These are phyloP conservation scores for Argyresthia albistria DNA, from an alignment of 2,888 invertebrate genomes.

Conservation along the genomic window DNA sequence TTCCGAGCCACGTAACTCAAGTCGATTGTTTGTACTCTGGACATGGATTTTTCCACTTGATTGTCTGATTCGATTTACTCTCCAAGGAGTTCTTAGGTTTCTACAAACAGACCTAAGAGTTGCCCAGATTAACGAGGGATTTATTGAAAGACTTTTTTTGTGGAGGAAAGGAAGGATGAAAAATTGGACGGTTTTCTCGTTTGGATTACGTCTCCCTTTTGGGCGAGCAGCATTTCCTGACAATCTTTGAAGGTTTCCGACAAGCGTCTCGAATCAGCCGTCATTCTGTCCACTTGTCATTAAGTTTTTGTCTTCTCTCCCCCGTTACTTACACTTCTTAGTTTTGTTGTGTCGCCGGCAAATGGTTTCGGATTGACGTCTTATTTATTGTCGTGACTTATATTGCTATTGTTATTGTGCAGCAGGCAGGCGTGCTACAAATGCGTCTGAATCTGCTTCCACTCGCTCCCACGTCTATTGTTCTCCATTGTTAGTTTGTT, in stretches of 20 bases:
- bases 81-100: slow-evolving; percentile 28
- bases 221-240: slow-evolving; percentile 26
- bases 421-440: too few relatives aligned
- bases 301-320: slow-evolving; percentile 66
- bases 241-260: slow-evolving; percentile 35
- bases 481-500: too few relatives aligned
- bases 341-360: slow-evolving; percentile 31
- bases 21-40: slow-evolving; percentile 66
- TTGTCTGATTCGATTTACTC: slow-evolving; percentile 70
- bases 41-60: slow-evolving; percentile 72
- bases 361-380: slow-evolving; percentile 61
- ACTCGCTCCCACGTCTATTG: too few relatives aligned
- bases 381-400: slow-evolving; percentile 57
- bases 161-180: not conserved
- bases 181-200: slow-evolving; percentile 23
- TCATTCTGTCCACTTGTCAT: slow-evolving; percentile 71
- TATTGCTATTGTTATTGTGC: slow-evolving; percentile 50
- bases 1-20: slow-evolving; percentile 54
- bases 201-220: slow-evolving; percentile 25
- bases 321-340: slow-evolving; percentile 43
- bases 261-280: slow-evolving; percentile 62
- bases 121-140: not conserved
- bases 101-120: slow-evolving; percentile 4
- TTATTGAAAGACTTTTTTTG: not conserved
- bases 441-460: too few relatives aligned